Base-by-base conservation (phyloP, 2,888 invertebrate species). In the Lasioglossum leucozonium region DNA sequence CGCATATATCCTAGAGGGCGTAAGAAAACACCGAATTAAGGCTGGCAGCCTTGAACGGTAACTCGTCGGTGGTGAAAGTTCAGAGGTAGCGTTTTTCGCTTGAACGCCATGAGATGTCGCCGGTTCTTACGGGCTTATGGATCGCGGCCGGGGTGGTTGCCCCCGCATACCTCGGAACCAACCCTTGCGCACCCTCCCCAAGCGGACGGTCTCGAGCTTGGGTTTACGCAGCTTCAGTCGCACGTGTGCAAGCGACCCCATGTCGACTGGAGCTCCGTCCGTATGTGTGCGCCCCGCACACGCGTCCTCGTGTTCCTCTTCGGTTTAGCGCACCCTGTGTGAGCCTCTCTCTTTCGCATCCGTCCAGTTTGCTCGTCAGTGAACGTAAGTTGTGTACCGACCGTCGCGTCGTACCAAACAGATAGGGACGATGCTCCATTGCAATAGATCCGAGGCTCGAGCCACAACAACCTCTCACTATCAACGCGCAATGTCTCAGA, bases 121-220 rank as follows among this genome's bases (percentile, higher is more conserved):
- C 77, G 71, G 71, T 47, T 55, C 67, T 34, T 69, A 79, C 76
- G 62, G 75, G 8, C 62, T 83, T 89, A 89, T 89, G 82, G 89
- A 90, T 89, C 90, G 90, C 58, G 42, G 69, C n/a, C 71, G 83
- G 82, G 90, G 88, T 89, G 69, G 85, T 84, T 82, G 85, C 85
- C 85, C 90, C 65, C 71, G 74, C 73, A 79, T 84, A 81, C 81
- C 62, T 77, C 69, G 51, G 51, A 51, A 40, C 76, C 69, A 82
- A 72, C 82, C 55, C 82, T 69, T 37, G 47, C 72, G 72, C 72
- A 72, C 72, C 72, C 72, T 72, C 47, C 4, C 80, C 73, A 78
- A 58, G 69, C 77, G 13, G 79, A 65, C 81, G 76, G 90, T 87
- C 69, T 37, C 65, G 72, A 47, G 73, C 75, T 55, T 65, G 74